Conservation (phyloP, 2,888 invertebrate species). For the Sesia apiformis region DNA sequence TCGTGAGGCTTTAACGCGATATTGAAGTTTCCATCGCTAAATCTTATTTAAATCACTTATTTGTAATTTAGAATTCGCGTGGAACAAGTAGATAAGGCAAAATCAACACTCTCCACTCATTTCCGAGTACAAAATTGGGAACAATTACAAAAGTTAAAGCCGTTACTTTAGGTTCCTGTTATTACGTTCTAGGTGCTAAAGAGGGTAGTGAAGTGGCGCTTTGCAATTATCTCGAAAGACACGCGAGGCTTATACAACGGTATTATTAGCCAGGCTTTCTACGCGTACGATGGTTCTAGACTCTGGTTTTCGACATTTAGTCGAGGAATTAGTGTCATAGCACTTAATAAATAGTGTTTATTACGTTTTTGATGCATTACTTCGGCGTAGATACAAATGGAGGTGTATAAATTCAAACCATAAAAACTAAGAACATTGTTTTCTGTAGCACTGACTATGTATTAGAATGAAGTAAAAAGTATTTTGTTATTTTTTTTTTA, state of each 20-base stretch:
- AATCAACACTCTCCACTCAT: constrained; percentile 23
- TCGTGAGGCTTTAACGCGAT: neutral
- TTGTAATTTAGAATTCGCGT: constrained; percentile 29
- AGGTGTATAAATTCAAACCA: no score
- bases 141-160: constrained; percentile 22
- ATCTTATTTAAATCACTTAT: constrained; percentile 36
- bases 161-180: neutral
- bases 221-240: neutral
- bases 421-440: no score
- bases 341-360: no score
- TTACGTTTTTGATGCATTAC: no score
- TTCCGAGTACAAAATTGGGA: constrained; percentile 18
- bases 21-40: constrained; percentile 11
- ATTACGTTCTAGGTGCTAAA: neutral
- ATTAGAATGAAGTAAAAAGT: no score
- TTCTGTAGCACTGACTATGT: no score
- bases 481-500: no score
- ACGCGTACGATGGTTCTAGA: no score
- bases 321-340: no score
- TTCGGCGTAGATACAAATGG: no score
- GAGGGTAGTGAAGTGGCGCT: neutral
- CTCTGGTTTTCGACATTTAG: no score
- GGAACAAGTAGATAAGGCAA: constrained; percentile 31
- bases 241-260: neutral
- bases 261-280: neutral